These are phyloP conservation scores for Thymelicus lineola DNA, from an alignment of 2,888 invertebrate species.

Conservation along the genomic window DNA sequence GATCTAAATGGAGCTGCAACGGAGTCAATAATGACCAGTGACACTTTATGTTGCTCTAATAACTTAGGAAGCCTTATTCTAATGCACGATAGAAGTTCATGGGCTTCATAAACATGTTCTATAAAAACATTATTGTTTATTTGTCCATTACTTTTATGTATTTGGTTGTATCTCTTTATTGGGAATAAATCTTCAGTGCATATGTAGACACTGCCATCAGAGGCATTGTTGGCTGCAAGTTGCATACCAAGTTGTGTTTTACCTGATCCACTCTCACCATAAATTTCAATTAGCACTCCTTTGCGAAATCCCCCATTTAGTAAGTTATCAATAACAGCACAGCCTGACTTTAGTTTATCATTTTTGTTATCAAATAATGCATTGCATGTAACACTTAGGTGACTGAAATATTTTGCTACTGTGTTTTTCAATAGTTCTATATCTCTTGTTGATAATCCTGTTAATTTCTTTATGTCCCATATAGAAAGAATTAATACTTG, in stretches of 20 bases:
- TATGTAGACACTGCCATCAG: slow-evolving; percentile 87
- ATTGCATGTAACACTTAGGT: slow-evolving; percentile 53
- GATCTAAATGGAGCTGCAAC: slow-evolving; percentile 77
- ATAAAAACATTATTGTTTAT: slow-evolving; percentile 71
- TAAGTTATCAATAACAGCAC: slow-evolving; percentile 83
- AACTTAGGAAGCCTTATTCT: slow-evolving; percentile 68
- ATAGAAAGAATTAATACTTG: slow-evolving; percentile 64
- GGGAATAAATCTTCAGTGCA: slow-evolving; percentile 90
- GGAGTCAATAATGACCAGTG: slow-evolving; percentile 72
- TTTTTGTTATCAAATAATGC: slow-evolving; percentile 46
- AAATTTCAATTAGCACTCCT: slow-evolving; percentile 90
- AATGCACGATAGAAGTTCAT: slow-evolving; percentile 69
- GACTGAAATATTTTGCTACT: slow-evolving; percentile 55
- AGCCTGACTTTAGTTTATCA: slow-evolving; percentile 80
- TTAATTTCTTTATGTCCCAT: slow-evolving; percentile 69
- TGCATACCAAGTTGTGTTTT: slow-evolving; percentile 93
- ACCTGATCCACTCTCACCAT: slow-evolving; percentile 92
- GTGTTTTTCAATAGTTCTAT: slow-evolving; percentile 62
- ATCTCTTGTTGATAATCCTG: slow-evolving; percentile 65
- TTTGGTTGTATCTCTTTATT: slow-evolving; percentile 71
- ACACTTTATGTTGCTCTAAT: slow-evolving; percentile 55
- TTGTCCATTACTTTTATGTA: slow-evolving; percentile 52
- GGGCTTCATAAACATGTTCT: slow-evolving; percentile 72
- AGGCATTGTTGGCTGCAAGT: slow-evolving; percentile 87
- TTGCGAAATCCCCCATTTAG: slow-evolving; percentile 88